Base-by-base conservation (phyloP, 2,113 vertebrate species). In the Sialia sialis region DNA sequence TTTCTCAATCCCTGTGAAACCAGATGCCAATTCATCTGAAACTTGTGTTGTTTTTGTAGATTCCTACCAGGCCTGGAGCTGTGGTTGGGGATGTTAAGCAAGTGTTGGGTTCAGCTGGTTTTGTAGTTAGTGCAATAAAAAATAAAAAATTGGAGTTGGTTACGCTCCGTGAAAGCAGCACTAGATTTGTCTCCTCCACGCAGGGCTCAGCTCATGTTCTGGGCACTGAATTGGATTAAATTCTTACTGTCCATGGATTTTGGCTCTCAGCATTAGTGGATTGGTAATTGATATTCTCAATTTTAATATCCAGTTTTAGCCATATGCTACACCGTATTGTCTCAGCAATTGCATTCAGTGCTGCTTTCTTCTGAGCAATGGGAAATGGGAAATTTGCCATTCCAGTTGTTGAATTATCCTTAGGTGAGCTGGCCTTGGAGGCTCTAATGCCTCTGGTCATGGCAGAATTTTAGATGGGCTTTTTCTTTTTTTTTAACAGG, bases 181-280 rank as follows among this genome's bases (percentile, higher is more conserved):
- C 13, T 95, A 84, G 81, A 51, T 95, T 95, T 86, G 91, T 94
- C 59, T 92, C 46, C 76, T 70, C 38, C 4, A 18, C 32, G 11
- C 87, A 27, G 27, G 89, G 84, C 95, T 97, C 97, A 96, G 97
- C 98, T 98, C 83, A 9, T 96, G 96, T 97, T 96, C 92, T 59
- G 85, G 95, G 84, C 95, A 15, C 91, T 91, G 96, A 98, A 98
- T 98, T 97, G 98, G 98, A 98, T 98, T 98, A 98, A 98, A 98
- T 97, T 98, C 98, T 98, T 98, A 97, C 96, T 96, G 97, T 92
- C 96, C 92, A 2, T 94, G 97, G 97, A 96, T 97, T 98, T 95
- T 97, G 97, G 96, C 97, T 98, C 96, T 97, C 92, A 27, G 97
- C 97, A 94, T 98, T 97, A 97, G 96, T 95, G 97, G 97, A 97